These are phyloP conservation scores for Torymus texanus DNA, from an alignment of 2,888 invertebrate genomes.

Conservation along the genomic window DNA sequence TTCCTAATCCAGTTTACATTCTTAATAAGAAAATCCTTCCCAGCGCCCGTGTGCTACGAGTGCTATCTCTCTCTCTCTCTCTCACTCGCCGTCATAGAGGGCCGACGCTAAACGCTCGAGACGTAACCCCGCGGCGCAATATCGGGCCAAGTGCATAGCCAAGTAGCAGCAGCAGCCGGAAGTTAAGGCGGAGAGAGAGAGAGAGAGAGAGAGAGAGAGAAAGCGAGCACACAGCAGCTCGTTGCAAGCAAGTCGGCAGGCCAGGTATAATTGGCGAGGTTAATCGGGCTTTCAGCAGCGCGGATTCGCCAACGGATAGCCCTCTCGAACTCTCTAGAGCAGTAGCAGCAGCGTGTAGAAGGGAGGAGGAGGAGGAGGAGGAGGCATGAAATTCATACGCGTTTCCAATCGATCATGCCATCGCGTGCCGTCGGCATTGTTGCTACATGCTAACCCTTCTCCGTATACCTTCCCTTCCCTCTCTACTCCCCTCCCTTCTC, in stretches of 20 bases:
- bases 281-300: conserved; percentile 49
- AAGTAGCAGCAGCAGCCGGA: background rate
- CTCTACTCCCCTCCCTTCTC: background rate
- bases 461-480: background rate
- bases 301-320: conserved; percentile 26
- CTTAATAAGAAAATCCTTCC: conserved; percentile 20
- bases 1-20: conserved; percentile 15
- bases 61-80: background rate
- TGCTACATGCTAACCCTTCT: conserved; percentile 36
- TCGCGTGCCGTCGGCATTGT: conserved; percentile 41
- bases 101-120: no score
- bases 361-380: background rate
- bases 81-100: background rate
- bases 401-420: conserved; percentile 45
- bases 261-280: conserved; percentile 46
- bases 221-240: no score
- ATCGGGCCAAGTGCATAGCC: no score
- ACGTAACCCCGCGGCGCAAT: no score
- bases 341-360: background rate
- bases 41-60: no score
- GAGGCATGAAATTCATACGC: conserved; percentile 43
- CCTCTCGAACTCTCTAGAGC: background rate
- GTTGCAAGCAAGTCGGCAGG: background rate
- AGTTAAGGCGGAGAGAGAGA: background rate
- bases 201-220: no score